Evolutionary conservation across 2,113 vertebrate species (phyloP), one percentile per base, ranked within the genome.

Genomic region (Lucifuga dentata): DNA sequence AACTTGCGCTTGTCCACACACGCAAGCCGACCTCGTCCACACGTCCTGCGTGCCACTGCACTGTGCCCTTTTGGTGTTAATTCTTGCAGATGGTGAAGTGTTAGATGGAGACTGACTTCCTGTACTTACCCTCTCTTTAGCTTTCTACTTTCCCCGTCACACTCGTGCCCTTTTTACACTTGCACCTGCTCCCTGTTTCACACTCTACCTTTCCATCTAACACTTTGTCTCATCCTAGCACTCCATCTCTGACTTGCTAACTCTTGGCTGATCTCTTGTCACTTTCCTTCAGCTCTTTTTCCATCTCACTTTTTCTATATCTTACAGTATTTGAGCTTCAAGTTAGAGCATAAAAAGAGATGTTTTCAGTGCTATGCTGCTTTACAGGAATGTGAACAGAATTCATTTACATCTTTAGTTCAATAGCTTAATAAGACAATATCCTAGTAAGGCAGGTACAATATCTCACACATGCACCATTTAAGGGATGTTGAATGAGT

Each of bases 181-280:
- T 41, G 66, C 87, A 89, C 83, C 80, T 83, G 64, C 76, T 87
- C 70, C 60, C 41, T 45, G 20, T 76, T 74, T 86, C 71, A 79
- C 85, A 60, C 51, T 51, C 36, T 44, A 76, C 65, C 39, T 76
- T 65, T 70, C 19, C 76, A 41, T 67, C 57, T 40, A 53, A 63
- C 68, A 68, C 57, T 61, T n/a, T 19, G 16, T 50, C 68, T 83
- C 26, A 26, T 56, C 59, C 50, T 68, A 50, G 50, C 75, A 51
- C 73, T 38, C 60, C 35, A 24, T 70, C 44, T 65, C 39, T 73
- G 45, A 66, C 74, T 59, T 46, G 17, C 56, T 67, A 63, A 70
- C 72, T 64, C 52, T 61, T 26, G 20, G 39, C 45, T 65, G 38
- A 71, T 82, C 59, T 68, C 44, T 50, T 58, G 60, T 61, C 50